phyloP scores from a whole-genome alignment of 2,113 vertebrate genomes.

The Capreolus pygargus region DNA sequence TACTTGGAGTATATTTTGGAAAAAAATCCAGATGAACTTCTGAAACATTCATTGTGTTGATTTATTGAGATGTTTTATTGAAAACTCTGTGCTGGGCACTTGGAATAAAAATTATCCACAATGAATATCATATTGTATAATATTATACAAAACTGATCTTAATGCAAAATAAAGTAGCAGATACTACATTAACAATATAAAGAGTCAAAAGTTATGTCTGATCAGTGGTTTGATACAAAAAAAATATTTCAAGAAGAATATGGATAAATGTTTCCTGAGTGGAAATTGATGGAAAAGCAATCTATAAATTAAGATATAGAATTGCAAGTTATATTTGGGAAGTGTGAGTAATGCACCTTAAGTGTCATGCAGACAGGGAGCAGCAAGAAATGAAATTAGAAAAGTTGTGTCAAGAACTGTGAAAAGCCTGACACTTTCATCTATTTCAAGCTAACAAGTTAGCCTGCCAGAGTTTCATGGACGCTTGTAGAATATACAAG shows the following conservation, averaged over 20 bases:
- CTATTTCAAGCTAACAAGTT: background rate
- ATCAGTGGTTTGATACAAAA: background rate
- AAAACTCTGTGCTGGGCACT: background rate
- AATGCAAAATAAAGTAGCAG: background rate
- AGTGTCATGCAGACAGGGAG: background rate
- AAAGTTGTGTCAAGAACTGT: background rate
- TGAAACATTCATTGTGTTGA: constrained; percentile 1
- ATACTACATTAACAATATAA: background rate
- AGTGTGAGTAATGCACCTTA: background rate
- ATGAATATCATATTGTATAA: background rate
- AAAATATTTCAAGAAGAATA: background rate
- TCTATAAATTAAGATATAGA: background rate
- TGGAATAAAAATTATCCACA: background rate
- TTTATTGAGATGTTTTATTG: background rate
- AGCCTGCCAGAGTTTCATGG: background rate
- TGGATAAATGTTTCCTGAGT: background rate
- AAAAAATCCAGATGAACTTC: background rate
- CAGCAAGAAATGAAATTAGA: background rate
- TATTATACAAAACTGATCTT: background rate
- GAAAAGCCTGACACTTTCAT: background rate
- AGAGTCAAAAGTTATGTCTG: background rate
- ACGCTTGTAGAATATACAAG: background rate
- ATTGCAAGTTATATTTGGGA: background rate
- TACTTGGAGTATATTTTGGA: background rate
- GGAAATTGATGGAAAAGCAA: background rate